These are phyloP conservation scores for Cyprinodon diabolis DNA, from an alignment of 2,797 vertebrate genomes.

Conservation along the genomic window DNA sequence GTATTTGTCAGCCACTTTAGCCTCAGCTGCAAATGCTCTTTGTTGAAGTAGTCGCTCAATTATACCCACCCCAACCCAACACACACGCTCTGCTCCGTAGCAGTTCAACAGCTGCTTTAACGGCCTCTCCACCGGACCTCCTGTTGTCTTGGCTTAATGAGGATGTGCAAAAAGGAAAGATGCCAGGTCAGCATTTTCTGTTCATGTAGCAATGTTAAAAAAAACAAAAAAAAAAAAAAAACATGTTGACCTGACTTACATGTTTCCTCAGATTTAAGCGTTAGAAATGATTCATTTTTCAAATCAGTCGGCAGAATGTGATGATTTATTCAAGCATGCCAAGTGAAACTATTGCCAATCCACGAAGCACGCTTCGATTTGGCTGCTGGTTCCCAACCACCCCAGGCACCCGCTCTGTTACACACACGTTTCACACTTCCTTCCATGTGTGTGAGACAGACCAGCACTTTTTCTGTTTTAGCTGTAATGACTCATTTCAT, in stretches of 20 bases:
- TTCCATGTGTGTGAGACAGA: conserved; percentile 30
- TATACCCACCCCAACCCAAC: conserved; percentile 12
- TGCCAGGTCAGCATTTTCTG: conserved; percentile 46
- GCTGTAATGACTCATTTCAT: conserved; percentile 27
- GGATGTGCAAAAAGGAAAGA: conserved; percentile 46
- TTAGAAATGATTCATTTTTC: conserved; percentile 10
- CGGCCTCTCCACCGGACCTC: not conserved
- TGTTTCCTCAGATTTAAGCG: not conserved
- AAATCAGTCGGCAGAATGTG: not conserved
- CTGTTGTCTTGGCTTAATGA: conserved; percentile 10
- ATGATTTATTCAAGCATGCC: conserved; percentile 5
- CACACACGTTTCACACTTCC: conserved; percentile 44
- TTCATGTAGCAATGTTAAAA: not conserved
- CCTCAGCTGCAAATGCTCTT: conserved; percentile 20
- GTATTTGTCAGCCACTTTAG: conserved; percentile 32
- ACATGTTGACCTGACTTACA: not conserved
- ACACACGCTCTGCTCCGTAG: not conserved
- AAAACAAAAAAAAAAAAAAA: not conserved
- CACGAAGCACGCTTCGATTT: not conserved
- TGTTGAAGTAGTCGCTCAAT: conserved; percentile 27
- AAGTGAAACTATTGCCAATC: conserved; percentile 13
- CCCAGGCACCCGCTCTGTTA: not conserved
- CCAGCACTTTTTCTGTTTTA: not conserved
- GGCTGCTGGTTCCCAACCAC: not conserved
- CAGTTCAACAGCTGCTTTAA: not conserved